phyloP scores from a whole-genome alignment of 2,797 vertebrate species.

The Lepus townsendii region DNA sequence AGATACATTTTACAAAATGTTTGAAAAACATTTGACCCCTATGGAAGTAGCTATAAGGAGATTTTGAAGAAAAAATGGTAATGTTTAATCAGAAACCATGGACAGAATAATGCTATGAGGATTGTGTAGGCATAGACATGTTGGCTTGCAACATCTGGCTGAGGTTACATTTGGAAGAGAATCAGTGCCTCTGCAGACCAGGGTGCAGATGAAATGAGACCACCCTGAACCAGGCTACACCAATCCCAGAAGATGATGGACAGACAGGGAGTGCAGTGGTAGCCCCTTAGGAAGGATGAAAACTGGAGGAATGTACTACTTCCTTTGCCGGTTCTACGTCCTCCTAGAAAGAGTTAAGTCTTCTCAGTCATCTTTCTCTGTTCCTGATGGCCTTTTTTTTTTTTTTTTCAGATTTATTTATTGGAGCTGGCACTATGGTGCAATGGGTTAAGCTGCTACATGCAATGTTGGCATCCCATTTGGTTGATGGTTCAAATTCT shows the following conservation, averaged over 20 bases:
- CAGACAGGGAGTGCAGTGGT: neutral
- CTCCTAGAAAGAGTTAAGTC: neutral
- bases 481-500: too few species aligned
- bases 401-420: too few species aligned
- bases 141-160: neutral
- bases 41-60: neutral
- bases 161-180: neutral
- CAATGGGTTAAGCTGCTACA: too few species aligned
- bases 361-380: neutral
- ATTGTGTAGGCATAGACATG: neutral
- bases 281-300: neutral
- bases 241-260: neutral
- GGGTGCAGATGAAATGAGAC: neutral
- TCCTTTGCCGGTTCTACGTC: neutral
- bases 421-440: too few species aligned
- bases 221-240: neutral
- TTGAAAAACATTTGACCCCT: neutral
- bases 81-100: slow-evolving; percentile 29
- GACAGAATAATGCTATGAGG: neutral
- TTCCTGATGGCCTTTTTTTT: neutral
- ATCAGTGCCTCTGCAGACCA: neutral
- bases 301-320: neutral
- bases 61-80: neutral
- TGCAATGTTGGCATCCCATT: too few species aligned
- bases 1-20: neutral